Evolutionary conservation across 2,888 invertebrate species (phyloP), one percentile per base, ranked within the genome.

Genomic region (Pocota personata): DNA sequence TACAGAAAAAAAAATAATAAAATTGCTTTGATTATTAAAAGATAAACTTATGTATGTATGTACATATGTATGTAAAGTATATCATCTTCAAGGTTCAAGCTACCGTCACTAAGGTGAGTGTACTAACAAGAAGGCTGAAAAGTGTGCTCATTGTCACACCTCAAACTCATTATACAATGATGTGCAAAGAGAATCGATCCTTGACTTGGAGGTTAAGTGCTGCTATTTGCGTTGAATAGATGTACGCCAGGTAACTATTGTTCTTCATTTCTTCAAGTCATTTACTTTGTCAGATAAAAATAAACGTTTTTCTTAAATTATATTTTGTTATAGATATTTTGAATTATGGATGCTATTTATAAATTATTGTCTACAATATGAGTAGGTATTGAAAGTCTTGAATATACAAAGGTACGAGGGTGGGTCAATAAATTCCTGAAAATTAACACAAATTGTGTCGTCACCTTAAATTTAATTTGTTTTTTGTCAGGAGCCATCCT

Each of bases 81-180:
- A n/a, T n/a, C n/a, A n/a, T 40, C n/a, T 2, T 14, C n/a, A 2
- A 40, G n/a, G 14, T 16, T n/a, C n/a, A n/a, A n/a, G 12, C 0
- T 14, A 2, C 19, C 46, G 5, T 32, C 50, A 12, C 19, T 30
- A 30, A 52, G 75, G 58, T 75, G 67, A 67, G 21, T 75, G 80
- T 16, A 60, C 75, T 8, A 66, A 19, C n/a, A 21, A 66, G 37
- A 24, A 50, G 30, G 21, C 21, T 35, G 30, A 50, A 30, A 60
- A 80, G 58, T 55, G 30, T 35, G 32, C 67, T 75, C 75, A 80
- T 80, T 80, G 80, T 60, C 80, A 80, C 40, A 80, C 67, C 62
- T 67, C 43, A 60, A 46, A 52, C 48, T 60, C 75, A 75, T 75
- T 73, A 69, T 52, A 35, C 58, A 21, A 55, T 72, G 62, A 57